Evolutionary conservation across 2,113 vertebrate genomes (phyloP).

Genomic region (Vidua chalybeata): DNA sequence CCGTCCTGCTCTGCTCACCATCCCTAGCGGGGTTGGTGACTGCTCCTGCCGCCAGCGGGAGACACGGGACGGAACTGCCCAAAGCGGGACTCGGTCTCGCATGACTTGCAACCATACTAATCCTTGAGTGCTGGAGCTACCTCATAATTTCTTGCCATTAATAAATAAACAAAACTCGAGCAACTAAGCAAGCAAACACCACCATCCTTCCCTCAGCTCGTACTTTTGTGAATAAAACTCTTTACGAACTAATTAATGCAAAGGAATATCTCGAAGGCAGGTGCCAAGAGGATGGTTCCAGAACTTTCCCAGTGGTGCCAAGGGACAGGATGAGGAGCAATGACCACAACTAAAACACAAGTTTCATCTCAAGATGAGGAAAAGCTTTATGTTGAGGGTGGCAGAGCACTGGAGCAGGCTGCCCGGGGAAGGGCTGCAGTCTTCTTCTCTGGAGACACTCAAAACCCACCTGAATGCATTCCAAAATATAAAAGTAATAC

Average conservation of each 20-base stretch:
- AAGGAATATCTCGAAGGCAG: neutral
- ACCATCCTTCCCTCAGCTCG: no score
- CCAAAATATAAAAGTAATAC: neutral
- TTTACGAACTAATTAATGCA: neutral
- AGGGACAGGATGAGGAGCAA: neutral
- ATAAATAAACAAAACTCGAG: neutral
- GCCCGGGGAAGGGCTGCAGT: neutral
- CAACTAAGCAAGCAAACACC: neutral
- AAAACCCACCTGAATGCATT: neutral
- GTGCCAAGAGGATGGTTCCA: neutral
- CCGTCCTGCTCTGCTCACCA: fast-evolving
- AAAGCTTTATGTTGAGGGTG: neutral
- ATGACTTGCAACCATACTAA: fast-evolving
- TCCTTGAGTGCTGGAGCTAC: neutral
- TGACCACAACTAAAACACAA: neutral
- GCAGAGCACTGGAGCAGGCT: neutral
- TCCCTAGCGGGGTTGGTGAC: fast-evolving
- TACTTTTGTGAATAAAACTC: neutral
- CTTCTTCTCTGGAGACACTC: neutral
- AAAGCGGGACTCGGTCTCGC: fast-evolving
- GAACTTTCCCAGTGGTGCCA: neutral
- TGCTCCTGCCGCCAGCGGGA: neutral
- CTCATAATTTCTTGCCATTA: neutral
- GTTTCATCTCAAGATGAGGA: neutral
- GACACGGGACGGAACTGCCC: fast-evolving